Percentiles rank a stretch among this genome's conserved stretches.
These are phyloP conservation scores for Gadus chalcogrammus DNA, from an alignment of 2,113 vertebrate genomes.

Conservation along the genomic window DNA sequence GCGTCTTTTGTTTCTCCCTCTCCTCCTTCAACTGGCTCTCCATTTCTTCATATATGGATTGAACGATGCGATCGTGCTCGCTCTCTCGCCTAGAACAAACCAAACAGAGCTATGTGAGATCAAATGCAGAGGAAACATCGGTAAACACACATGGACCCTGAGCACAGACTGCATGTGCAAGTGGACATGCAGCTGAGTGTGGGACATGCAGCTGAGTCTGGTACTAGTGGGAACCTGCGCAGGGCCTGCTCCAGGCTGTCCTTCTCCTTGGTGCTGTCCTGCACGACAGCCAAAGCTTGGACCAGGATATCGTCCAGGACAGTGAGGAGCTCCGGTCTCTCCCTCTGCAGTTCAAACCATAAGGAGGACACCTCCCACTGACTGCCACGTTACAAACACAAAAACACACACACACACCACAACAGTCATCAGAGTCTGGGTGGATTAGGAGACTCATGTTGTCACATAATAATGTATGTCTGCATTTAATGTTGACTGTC, in stretches of 20 bases:
- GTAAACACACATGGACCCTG: background rate
- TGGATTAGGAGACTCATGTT: background rate
- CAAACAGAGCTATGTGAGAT: background rate
- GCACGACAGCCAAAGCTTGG: slow-evolving; percentile 76
- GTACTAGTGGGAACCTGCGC: slow-evolving; percentile 69
- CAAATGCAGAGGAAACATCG: background rate
- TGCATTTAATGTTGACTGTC: no score
- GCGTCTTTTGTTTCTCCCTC: slow-evolving; percentile 67
- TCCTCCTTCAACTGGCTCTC: slow-evolving; percentile 87
- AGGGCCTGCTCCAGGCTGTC: slow-evolving; percentile 84
- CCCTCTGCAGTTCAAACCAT: slow-evolving; percentile 83
- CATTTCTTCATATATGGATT: slow-evolving; percentile 89
- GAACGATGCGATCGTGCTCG: slow-evolving; percentile 86
- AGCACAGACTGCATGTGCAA: background rate
- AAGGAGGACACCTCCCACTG: slow-evolving; percentile 77
- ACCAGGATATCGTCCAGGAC: slow-evolving; percentile 82
- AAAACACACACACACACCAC: background rate
- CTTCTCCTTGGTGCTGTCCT: slow-evolving; percentile 81
- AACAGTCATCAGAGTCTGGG: background rate
- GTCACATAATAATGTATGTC: background rate
- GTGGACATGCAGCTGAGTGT: no score
- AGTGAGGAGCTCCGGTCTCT: slow-evolving; percentile 81
- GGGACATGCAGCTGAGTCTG: background rate
- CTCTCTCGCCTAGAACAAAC: slow-evolving; percentile 77
- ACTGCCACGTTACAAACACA: slow-evolving; percentile 61